Evolutionary conservation across 2,113 vertebrate species (phyloP), one percentile per base, ranked within the genome.

Genomic region (Hemichromis elongatus): DNA sequence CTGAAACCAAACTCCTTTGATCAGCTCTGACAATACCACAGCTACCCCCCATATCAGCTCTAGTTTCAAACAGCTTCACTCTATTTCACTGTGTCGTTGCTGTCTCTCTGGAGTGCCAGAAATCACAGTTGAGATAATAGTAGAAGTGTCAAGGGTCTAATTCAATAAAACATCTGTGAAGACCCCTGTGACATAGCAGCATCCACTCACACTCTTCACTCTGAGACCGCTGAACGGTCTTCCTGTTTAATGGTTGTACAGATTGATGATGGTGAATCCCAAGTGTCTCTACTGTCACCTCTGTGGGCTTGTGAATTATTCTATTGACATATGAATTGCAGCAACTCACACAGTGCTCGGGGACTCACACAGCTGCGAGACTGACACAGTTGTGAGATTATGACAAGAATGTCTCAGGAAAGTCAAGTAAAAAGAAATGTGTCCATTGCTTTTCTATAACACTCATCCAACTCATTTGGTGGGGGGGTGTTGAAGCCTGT

Each of bases 161-260:
- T 88, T 89, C 83, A 79, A 83, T 90, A 88, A 89, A 86, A 87
- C 50, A 77, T 86, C 42, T 82, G 47, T 61, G 61, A 73, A 50
- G 55, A 84, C 73, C 55, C 55, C 19, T 68, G 16, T 68, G 79
- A 73, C 45, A 82, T 35, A 40, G 37, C 59, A 33, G 9, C 57
- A 63, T 82, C 33, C 80, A 54, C 66, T 16, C 80, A 40, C 63
- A 84, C 59, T 54, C 78, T 85, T 89, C 30, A 78, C 52, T 73
- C 19, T 57, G 56, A 79, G 86, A 59, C 84, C 28, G 59, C 45
- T 57, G 82, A 89, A 82, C 7, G 52, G 18, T 77, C 89, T 83
- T 81, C 40, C 66, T 83, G 54, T 81, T 82, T 87, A 85, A 79
- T 79, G 77, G 84, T 56, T 16, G 42, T 13, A 26, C 30, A 86